These are phyloP conservation scores for Labeo calbasu DNA, from an alignment of 2,797 vertebrate species.

Conservation along the genomic window DNA sequence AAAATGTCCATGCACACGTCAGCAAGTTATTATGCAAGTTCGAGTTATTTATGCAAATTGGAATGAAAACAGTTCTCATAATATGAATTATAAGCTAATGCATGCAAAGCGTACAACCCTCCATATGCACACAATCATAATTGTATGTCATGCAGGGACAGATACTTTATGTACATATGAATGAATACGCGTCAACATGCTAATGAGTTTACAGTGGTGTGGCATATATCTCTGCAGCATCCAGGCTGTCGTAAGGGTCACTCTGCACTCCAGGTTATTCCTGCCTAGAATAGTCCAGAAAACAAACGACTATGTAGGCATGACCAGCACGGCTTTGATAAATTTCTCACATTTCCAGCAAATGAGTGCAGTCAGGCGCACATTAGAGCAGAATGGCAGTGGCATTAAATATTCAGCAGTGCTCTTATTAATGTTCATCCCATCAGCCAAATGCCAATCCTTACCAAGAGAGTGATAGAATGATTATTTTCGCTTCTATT, in stretches of 20 bases:
- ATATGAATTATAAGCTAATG: constrained; percentile 6
- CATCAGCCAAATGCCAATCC: constrained; percentile 57
- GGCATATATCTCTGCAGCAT: background rate
- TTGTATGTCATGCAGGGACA: background rate
- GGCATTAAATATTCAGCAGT: constrained; percentile 66
- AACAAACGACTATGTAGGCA: constrained; percentile 54
- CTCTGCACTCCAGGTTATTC: constrained; percentile 50
- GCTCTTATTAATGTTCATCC: constrained; percentile 59
- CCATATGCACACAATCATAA: constrained; percentile 9
- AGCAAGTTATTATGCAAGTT: background rate
- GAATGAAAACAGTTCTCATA: background rate
- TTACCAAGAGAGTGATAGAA: constrained; percentile 49
- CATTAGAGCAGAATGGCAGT: constrained; percentile 60
- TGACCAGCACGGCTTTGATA: constrained; percentile 55
- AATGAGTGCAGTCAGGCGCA: constrained; percentile 61
- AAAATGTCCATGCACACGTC: background rate
- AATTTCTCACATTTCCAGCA: constrained; percentile 62
- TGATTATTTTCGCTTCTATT: constrained; percentile 46
- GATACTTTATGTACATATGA: background rate
- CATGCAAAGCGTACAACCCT: background rate
- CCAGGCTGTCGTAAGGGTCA: constrained; percentile 47
- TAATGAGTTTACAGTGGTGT: background rate
- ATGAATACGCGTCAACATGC: constrained; percentile 16
- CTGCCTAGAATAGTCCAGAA: constrained; percentile 41
- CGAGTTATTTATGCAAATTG: background rate